These are phyloP conservation scores for Cheilosia vulpina DNA, from an alignment of 2,888 invertebrate genomes.

Conservation along the genomic window DNA sequence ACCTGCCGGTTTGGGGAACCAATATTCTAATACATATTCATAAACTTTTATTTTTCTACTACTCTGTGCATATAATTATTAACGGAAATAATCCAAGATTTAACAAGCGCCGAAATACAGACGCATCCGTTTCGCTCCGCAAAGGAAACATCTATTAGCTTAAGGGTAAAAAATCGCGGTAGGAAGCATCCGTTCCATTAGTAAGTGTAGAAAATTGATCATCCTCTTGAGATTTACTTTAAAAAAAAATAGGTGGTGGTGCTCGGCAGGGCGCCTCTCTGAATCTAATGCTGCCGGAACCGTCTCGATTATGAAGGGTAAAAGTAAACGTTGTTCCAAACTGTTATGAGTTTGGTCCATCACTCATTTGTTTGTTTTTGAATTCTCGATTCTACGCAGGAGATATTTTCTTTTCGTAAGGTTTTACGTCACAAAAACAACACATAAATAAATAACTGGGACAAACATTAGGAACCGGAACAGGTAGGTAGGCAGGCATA, in stretches of 20 bases:
- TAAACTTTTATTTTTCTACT: slow-evolving; percentile 13
- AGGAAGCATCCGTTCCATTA: slow-evolving; percentile 59
- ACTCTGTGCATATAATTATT: neutral
- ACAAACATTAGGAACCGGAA: slow-evolving; percentile 52
- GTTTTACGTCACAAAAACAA: slow-evolving; percentile 57
- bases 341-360: slow-evolving; percentile 1
- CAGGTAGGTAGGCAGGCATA: slow-evolving; percentile 26
- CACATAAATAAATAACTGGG: slow-evolving; percentile 17
- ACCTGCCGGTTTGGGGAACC: slow-evolving; percentile 36
- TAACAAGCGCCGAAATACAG: slow-evolving; percentile 7
- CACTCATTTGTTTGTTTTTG: slow-evolving; percentile 53
- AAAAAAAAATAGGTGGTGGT: slow-evolving; percentile 22
- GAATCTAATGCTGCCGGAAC: slow-evolving; percentile 61
- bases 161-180: slow-evolving; percentile 11
- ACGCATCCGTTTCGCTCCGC: slow-evolving; percentile 31
- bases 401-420: slow-evolving; percentile 5
- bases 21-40: slow-evolving; percentile 43
- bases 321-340: slow-evolving; percentile 37
- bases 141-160: neutral
- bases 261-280: slow-evolving; percentile 43
- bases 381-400: slow-evolving; percentile 34
- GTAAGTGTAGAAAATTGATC: slow-evolving; percentile 69
- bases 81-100: slow-evolving; percentile 31
- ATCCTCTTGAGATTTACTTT: slow-evolving; percentile 54
- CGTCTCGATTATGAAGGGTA: slow-evolving; percentile 54